A percentile compares a stretch with the other conserved stretches of the same genome.
Conservation (phyloP, 2,888 invertebrate genomes). For the Cancer borealis region DNA sequence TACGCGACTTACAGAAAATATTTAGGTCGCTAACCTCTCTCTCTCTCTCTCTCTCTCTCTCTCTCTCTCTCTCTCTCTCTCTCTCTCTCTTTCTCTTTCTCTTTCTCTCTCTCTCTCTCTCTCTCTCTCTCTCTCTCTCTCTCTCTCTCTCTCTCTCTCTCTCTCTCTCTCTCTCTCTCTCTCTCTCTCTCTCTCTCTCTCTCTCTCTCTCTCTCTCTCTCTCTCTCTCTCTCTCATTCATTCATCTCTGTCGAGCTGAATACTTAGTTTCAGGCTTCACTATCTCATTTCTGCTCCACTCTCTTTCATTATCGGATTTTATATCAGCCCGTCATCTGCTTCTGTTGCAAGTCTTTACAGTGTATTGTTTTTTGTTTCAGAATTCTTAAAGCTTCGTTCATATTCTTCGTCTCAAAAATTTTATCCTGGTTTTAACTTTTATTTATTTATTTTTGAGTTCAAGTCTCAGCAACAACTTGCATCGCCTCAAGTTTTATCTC, state of each 20-base stretch:
- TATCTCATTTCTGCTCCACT: neutral
- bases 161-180: neutral
- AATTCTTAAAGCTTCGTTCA: neutral
- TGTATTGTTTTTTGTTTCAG: neutral
- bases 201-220: slow-evolving; percentile 20
- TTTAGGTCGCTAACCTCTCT: neutral
- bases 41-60: too few relatives aligned
- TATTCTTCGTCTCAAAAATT: neutral
- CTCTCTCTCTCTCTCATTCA: slow-evolving; percentile 1
- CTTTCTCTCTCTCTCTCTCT: slow-evolving; percentile 4
- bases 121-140: slow-evolving; percentile 20
- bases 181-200: slow-evolving; percentile 20
- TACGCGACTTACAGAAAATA: neutral
- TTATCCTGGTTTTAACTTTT: neutral
- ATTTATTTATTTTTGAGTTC: neutral
- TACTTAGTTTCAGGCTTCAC: neutral
- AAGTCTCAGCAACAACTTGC: too few relatives aligned
- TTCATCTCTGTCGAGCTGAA: neutral
- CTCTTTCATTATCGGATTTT: slow-evolving; percentile 7
- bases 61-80: slow-evolving; percentile 5
- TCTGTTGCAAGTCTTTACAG: neutral
- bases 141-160: too few relatives aligned
- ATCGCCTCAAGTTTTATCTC: neutral
- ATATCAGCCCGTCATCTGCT: slow-evolving; percentile 13
- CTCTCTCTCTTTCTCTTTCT: neutral